Evolutionary conservation across 2,888 invertebrate genomes (phyloP).

Genomic region (Ormyrus pomaceus): DNA sequence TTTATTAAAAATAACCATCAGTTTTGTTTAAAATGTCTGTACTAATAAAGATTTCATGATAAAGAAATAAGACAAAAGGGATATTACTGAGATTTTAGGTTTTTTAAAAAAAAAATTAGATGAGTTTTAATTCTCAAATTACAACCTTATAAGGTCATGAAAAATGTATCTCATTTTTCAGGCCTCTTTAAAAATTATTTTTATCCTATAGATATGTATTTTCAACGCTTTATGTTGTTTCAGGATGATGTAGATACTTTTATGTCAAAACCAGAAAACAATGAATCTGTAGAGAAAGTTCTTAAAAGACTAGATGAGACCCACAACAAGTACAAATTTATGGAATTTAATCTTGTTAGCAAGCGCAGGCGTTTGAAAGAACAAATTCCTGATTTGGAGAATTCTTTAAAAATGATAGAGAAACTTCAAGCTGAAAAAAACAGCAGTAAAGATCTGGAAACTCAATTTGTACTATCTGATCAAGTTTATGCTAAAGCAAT

Average conservation of each 20-base stretch:
- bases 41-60: not conserved
- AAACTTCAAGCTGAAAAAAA: constrained; percentile 89
- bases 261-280: constrained; percentile 90
- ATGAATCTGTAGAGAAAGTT: constrained; percentile 89
- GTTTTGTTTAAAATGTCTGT: not conserved
- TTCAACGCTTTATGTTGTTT: constrained; percentile 8
- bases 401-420: constrained; percentile 93
- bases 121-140: constrained; percentile 15
- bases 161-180: constrained; percentile 30
- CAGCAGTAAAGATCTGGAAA: constrained; percentile 82
- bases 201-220: not conserved
- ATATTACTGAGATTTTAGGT: too few species aligned
- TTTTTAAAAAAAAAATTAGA: too few species aligned
- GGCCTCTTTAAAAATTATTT: not conserved
- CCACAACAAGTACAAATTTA: constrained; percentile 97
- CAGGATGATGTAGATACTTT: constrained; percentile 97
- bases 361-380: constrained; percentile 90
- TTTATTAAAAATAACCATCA: not conserved
- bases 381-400: constrained; percentile 96
- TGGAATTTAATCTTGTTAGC: constrained; percentile 94
- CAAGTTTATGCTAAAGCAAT: constrained; percentile 89
- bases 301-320: constrained; percentile 92
- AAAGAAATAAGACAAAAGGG: too few species aligned
- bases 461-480: constrained; percentile 94
- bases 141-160: constrained; percentile 66